Base-by-base conservation (phyloP, 1,140 invertebrate genomes). In the Lanistes nyassanus region DNA sequence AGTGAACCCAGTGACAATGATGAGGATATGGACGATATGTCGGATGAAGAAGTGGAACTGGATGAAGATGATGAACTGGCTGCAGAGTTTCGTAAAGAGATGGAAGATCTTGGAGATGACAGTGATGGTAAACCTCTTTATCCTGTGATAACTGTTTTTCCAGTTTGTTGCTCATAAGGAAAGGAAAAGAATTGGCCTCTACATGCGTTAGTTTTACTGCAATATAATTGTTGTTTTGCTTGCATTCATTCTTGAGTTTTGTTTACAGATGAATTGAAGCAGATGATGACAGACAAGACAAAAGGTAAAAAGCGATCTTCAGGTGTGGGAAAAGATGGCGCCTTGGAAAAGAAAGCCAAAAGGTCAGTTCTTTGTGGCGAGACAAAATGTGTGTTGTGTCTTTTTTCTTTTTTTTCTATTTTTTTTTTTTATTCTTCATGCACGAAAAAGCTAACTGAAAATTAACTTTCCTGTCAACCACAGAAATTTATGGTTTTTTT, bases 1-100 rank as follows among this genome's bases (percentile, higher is more conserved):
- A 80, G 81, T 70, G 80, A 78, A 58, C 81, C 81, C 36, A 81
- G 82, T 31, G 81, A 82, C 72, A 83, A 84, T 70, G 86, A 84
- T 69, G 82, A 82, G 67, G 85, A 85, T 47, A 81, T 81, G 26
- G 85, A 83, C 76, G 81, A 81, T 39, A 68, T 86, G 16, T 84
- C 83, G 58, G 86, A 87, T 78, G 85, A 86, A 69, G 87, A 88
- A 62, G 64, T 84, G 58, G 88, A 88, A 67, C 82, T 85, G 73
- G 90, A 90, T 76, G 89, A 87, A 77, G 82, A 80, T 70, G 81
- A 82, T 73, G 79, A 81, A 1, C 77, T 79, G 36, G 78, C 77
- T 34, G 73, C 68, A 0, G 77, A 76, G 64, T 80, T 81, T 75
- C 62, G 76, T 34, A 70, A 77, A 37, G 77, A 77, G 68, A 76